These are phyloP conservation scores for Tyrophagus putrescentiae DNA, from an alignment of 1,140 invertebrate species.

Conservation along the genomic window DNA sequence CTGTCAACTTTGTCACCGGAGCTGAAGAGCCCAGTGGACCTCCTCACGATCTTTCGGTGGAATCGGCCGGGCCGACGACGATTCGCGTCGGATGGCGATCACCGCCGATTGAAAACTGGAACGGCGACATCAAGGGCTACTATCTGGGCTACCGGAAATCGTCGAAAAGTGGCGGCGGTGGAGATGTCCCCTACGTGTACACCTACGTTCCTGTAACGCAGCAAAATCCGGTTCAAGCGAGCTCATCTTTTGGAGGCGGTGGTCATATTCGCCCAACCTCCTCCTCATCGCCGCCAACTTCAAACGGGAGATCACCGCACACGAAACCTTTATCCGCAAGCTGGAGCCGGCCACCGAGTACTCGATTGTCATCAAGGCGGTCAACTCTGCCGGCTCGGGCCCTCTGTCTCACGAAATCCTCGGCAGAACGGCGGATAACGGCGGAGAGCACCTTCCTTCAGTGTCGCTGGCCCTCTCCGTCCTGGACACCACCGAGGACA, in stretches of 20 bases:
- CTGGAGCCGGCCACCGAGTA: slow-evolving; percentile 28
- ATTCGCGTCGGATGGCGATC: slow-evolving; percentile 37
- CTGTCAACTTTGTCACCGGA: slow-evolving; percentile 78
- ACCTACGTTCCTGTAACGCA: slow-evolving; percentile 20
- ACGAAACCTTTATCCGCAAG: slow-evolving; percentile 27
- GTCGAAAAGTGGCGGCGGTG: too few relatives aligned
- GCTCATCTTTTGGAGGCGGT: not conserved
- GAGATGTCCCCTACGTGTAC: slow-evolving; percentile 23
- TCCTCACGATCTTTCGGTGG: slow-evolving; percentile 27
- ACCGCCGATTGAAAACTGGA: slow-evolving; percentile 71
- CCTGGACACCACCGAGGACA: slow-evolving; percentile 19
- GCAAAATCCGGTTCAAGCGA: not conserved
- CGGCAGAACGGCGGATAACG: slow-evolving; percentile 26
- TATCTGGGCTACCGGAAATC: slow-evolving; percentile 29
- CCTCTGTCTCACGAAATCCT: slow-evolving; percentile 27
- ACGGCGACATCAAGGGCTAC: slow-evolving; percentile 77
- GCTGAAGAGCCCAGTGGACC: slow-evolving; percentile 50
- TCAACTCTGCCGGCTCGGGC: slow-evolving; percentile 28
- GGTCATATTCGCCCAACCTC: not conserved
- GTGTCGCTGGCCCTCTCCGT: slow-evolving; percentile 24
- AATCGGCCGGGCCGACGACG: slow-evolving; percentile 26
- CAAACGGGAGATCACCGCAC: slow-evolving; percentile 11
- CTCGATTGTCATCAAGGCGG: slow-evolving; percentile 28
- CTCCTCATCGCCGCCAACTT: not conserved
- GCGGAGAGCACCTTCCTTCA: slow-evolving; percentile 28